Base-by-base conservation (phyloP, 1,140 invertebrate genomes). In the Drosophila sechellia region DNA sequence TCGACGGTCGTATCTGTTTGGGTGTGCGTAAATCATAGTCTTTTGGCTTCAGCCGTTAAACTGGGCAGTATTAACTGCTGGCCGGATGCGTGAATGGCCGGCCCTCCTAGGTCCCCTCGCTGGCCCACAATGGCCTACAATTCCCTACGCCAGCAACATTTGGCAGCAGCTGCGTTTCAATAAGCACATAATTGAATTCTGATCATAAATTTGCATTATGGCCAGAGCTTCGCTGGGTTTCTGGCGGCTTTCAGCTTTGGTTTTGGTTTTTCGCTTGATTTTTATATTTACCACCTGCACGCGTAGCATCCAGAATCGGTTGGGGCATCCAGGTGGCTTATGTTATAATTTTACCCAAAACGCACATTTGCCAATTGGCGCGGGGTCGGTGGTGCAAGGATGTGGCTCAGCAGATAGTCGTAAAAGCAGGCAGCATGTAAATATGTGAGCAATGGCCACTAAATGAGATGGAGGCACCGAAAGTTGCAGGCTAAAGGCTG, bases 131-230 rank as follows among this genome's bases (percentile, higher is more conserved):
- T 15, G 15, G 10, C 42, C 42, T 10, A 1, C 12, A 17, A 22
- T 34, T 31, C 22, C 40, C 35, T 56, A 20, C 78, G 70, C 49
- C 39, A 25, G 48, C 22, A 5, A 39, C 34, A 50, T 46, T 63
- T 74, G 74, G 78, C 63, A 89, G 74, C 86, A 89, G 86, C 85
- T 85, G 85, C 86, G 81, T 89, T 87, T 77, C 83, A 87, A 89
- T 89, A 89, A 90, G 85, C 86, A 90, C 86, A 90, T 89, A 89
- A 89, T 89, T 89, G 85, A 89, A 89, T 89, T 89, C 85, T 90
- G 85, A 89, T 89, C 81, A 89, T 89, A 89, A 89, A 89, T 89
- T 89, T 89, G 85, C 85, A 89, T 89, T 89, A 89, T 90, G 77
- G 69, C 76, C 66, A 61, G 69, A 61, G 68, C 79, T 77, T 72